Evolutionary conservation across 2,797 vertebrate genomes (phyloP), one percentile per base, ranked within the genome.

Genomic region (Cuniculus paca): DNA sequence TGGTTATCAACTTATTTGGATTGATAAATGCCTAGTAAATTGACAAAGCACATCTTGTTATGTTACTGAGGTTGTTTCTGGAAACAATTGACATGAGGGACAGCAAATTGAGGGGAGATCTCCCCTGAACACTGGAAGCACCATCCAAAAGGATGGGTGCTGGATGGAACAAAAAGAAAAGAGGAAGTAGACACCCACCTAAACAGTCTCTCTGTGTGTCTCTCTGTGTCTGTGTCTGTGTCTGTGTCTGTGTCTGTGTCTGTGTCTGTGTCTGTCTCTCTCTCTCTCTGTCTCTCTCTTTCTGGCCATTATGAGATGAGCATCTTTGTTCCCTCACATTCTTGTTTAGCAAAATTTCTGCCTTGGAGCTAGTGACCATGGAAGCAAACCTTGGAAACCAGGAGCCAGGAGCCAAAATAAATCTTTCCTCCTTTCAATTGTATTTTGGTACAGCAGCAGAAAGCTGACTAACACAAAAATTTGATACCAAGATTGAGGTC

Each of bases 231-330:
- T 9, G 17, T 61, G 3, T 13, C 26, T 61, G 26, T 13, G 3
- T 60, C 9, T 28, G 8, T 28, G 3, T 28, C 3, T 28, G 3
- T 12, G 3, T 13, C 11, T 12, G 2, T 28, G 7, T 13, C 3
- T 31, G 26, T 61, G 26, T 28, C 60, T 12, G 26, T 31, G 11
- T 13, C 11, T 5, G 10, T 31, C 28, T 11, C 3, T 20, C 26
- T 1, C 28, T 28, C 26, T 13, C 26, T 13, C 60, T 61, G 2
- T 28, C 8, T 60, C 24, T 26, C 24, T 26, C 2, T 14, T 7
- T 34, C 65, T 68, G 34, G 34, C 34, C 63, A n/a, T 36, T 36
- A 19, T 68, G n/a, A 68, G 17, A 3, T 36, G 17, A 68, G 34
- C n/a, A 19, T 7, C 16, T 8, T 2, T 36, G n/a, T 19, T 20